Conservation (phyloP, 2,888 invertebrate genomes). For the Anarsia innoxiella region DNA sequence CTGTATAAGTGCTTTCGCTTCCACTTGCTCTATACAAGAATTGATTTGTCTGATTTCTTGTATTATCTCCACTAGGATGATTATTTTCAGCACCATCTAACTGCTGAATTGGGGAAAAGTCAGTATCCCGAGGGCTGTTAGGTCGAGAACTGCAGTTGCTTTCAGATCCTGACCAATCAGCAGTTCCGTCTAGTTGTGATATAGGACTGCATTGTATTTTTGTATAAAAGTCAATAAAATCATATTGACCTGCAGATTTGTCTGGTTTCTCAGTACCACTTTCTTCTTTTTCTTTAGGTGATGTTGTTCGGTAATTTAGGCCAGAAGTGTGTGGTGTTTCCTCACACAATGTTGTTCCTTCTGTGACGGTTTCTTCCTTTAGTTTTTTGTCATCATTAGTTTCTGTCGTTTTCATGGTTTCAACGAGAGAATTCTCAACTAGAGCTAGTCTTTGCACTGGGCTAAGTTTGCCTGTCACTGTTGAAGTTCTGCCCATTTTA, state of each 20-base stretch:
- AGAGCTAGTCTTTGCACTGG: conserved; percentile 50
- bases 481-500: conserved; percentile 73
- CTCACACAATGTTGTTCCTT: conserved; percentile 39
- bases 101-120: conserved; percentile 76
- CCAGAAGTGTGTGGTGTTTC: conserved; percentile 64
- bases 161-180: conserved; percentile 78
- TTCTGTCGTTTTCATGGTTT: conserved; percentile 52
- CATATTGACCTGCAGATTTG: conserved; percentile 62
- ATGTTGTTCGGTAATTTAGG: conserved; percentile 53
- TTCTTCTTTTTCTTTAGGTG: conserved; percentile 60
- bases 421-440: conserved; percentile 46
- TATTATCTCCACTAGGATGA: conserved; percentile 49
- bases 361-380: conserved; percentile 42
- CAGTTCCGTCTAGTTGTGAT: conserved; percentile 81
- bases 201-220: conserved; percentile 75
- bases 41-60: conserved; percentile 54
- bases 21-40: conserved; percentile 66
- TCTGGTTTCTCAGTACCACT: conserved; percentile 43
- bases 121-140: conserved; percentile 50
- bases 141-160: conserved; percentile 66
- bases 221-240: conserved; percentile 71
- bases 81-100: conserved; percentile 82
- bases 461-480: conserved; percentile 58
- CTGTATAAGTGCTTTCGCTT: conserved; percentile 63
- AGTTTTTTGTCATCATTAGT: conserved; percentile 45